These are phyloP conservation scores for Rhinatrema bivittatum DNA, from an alignment of 2,797 vertebrate species.

Conservation along the genomic window DNA sequence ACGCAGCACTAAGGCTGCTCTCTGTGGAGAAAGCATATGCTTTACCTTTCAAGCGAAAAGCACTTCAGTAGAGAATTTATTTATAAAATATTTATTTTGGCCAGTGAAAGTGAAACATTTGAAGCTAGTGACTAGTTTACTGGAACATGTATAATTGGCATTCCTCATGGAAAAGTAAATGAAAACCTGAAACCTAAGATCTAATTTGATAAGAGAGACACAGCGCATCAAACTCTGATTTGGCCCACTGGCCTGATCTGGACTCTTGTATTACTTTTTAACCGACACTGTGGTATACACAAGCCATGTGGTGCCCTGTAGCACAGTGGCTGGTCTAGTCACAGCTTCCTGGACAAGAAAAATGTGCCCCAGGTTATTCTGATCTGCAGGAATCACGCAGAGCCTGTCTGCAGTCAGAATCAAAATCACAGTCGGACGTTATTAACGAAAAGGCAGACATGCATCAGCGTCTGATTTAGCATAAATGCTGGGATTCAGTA, in stretches of 20 bases:
- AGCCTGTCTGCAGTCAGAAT: constrained; percentile 27
- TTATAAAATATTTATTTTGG: no score
- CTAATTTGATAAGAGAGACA: constrained; percentile 44
- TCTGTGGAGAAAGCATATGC: no score
- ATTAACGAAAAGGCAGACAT: constrained; percentile 27
- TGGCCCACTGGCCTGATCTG: constrained; percentile 50
- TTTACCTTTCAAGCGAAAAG: no score
- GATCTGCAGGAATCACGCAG: constrained; percentile 18
- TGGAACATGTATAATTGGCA: constrained; percentile 23
- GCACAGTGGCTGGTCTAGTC: constrained; percentile 36
- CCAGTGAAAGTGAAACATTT: no score
- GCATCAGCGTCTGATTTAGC: constrained; percentile 17
- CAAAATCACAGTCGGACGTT: constrained; percentile 16
- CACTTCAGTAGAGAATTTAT: no score
- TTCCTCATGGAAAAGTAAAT: constrained; percentile 24
- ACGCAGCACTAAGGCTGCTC: no score
- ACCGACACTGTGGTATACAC: constrained; percentile 46
- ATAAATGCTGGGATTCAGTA: constrained; percentile 17
- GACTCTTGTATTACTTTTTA: constrained; percentile 43
- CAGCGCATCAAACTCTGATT: constrained; percentile 52
- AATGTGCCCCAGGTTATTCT: constrained; percentile 30
- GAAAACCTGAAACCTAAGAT: constrained; percentile 44
- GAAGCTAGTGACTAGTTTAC: constrained; percentile 8
- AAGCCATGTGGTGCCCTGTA: constrained; percentile 44
- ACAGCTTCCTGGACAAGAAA: constrained; percentile 17